Percentiles rank a stretch among this genome's conserved stretches.
Conservation (phyloP, 2,113 vertebrate genomes). For the Scomber colias region DNA sequence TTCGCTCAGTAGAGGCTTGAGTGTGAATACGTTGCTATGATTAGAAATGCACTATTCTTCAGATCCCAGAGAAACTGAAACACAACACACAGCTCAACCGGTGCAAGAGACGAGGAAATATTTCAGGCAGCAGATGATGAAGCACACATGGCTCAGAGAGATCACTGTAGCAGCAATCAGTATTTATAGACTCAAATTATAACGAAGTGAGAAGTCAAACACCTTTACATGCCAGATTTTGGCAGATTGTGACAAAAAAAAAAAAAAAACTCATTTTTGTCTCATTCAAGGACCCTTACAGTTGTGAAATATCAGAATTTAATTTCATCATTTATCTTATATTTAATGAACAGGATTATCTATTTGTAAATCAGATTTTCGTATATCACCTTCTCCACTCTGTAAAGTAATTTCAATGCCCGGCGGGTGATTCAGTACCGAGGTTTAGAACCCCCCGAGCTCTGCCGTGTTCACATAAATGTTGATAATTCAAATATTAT, state of each 20-base stretch:
- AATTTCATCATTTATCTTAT: background rate
- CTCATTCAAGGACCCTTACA: background rate
- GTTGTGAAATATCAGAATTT: slow-evolving; percentile 15
- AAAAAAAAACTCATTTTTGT: background rate
- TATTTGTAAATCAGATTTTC: slow-evolving; percentile 42
- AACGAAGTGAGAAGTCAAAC: background rate
- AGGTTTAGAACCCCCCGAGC: background rate
- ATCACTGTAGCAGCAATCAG: background rate
- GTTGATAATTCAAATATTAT: slow-evolving; percentile 44
- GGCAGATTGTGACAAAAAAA: background rate
- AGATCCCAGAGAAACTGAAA: slow-evolving; percentile 3
- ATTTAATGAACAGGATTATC: slow-evolving; percentile 17
- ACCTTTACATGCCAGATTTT: background rate
- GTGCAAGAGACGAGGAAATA: background rate
- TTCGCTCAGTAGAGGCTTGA: slow-evolving; percentile 33
- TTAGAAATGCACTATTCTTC: slow-evolving; percentile 30
- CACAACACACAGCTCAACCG: background rate
- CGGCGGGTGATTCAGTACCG: background rate
- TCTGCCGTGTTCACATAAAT: slow-evolving; percentile 12
- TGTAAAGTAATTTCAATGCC: slow-evolving; percentile 9
- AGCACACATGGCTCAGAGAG: background rate
- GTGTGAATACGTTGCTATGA: slow-evolving; percentile 45
- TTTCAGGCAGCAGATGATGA: background rate
- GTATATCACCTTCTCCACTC: background rate
- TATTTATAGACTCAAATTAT: background rate